Percentiles rank a stretch among this genome's conserved stretches.
phyloP scores from a whole-genome alignment of 2,797 vertebrate species.

The Sarcophilus harrisii region DNA sequence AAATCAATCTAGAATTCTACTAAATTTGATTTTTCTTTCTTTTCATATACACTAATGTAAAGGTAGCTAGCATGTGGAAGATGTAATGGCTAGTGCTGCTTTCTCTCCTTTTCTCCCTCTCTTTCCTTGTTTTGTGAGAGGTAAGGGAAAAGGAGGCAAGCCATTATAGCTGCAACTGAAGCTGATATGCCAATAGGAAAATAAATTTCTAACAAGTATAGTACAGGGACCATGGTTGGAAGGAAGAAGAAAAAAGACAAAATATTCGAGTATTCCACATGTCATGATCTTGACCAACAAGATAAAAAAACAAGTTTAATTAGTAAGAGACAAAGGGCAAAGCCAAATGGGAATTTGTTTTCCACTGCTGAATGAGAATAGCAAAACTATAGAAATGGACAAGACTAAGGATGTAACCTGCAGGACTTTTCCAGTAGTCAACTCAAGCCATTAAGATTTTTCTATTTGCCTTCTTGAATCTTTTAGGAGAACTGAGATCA shows the following conservation, averaged over 20 bases:
- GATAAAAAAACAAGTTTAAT: background rate
- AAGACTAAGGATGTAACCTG: background rate
- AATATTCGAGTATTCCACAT: background rate
- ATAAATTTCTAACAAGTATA: background rate
- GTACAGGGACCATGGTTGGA: background rate
- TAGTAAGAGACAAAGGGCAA: background rate
- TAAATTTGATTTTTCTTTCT: background rate
- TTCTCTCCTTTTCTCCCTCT: background rate
- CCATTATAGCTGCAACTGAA: background rate
- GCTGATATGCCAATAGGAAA: background rate
- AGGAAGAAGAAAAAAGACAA: background rate
- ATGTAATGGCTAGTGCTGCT: background rate
- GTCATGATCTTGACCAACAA: background rate
- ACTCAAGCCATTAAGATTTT: background rate
- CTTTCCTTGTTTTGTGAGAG: background rate
- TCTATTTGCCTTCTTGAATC: background rate
- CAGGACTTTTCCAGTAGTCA: background rate
- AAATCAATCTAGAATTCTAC: background rate
- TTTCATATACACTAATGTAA: background rate
- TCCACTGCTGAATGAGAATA: background rate
- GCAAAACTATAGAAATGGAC: background rate
- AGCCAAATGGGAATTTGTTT: background rate
- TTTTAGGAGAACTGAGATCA: background rate
- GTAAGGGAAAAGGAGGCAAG: background rate
- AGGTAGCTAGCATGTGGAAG: background rate